Percentiles rank a stretch among this genome's conserved stretches.
phyloP scores from a whole-genome alignment of 2,888 invertebrate genomes.

The Idaea straminata region DNA sequence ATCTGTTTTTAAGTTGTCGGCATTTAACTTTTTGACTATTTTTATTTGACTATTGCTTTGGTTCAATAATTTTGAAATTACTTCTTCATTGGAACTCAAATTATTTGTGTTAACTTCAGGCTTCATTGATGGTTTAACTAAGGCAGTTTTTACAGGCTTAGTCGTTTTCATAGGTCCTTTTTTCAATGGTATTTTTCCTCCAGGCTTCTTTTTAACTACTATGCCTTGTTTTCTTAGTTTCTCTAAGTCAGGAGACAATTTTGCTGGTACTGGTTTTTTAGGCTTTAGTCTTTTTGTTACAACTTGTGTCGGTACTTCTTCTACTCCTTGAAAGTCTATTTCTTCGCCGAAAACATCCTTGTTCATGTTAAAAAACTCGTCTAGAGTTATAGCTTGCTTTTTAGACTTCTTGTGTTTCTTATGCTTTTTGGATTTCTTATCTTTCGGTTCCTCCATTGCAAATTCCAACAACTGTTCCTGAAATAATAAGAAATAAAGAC shows the following conservation, averaged over 20 bases:
- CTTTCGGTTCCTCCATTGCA: slow-evolving; percentile 53
- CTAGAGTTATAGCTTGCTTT: slow-evolving; percentile 68
- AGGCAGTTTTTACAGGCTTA: slow-evolving; percentile 14
- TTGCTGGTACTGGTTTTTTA: slow-evolving; percentile 41
- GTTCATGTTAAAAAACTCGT: slow-evolving; percentile 75
- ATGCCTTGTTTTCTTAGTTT: slow-evolving; percentile 70
- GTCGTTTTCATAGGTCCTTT: slow-evolving; percentile 8
- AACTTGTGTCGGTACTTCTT: slow-evolving; percentile 68
- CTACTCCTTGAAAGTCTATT: slow-evolving; percentile 67
- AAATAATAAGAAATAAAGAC: slow-evolving; percentile 28
- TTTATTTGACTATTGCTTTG: slow-evolving; percentile 68
- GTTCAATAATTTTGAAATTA: slow-evolving; percentile 62
- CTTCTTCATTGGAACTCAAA: slow-evolving; percentile 50
- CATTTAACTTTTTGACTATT: slow-evolving; percentile 55
- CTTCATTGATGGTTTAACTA: slow-evolving; percentile 5
- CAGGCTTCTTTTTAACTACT: slow-evolving; percentile 57
- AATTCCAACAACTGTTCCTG: slow-evolving; percentile 66
- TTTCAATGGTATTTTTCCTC: slow-evolving; percentile 12
- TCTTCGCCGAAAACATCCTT: slow-evolving; percentile 74
- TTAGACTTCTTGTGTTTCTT: slow-evolving; percentile 74
- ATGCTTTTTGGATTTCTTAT: slow-evolving; percentile 63
- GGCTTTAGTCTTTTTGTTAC: slow-evolving; percentile 59
- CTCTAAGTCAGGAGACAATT: slow-evolving; percentile 53
- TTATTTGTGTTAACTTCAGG: slow-evolving; percentile 19
- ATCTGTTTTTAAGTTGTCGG: background rate